phyloP scores from a whole-genome alignment of 1,140 invertebrate species.

The Phenacoccus solenopsis region DNA sequence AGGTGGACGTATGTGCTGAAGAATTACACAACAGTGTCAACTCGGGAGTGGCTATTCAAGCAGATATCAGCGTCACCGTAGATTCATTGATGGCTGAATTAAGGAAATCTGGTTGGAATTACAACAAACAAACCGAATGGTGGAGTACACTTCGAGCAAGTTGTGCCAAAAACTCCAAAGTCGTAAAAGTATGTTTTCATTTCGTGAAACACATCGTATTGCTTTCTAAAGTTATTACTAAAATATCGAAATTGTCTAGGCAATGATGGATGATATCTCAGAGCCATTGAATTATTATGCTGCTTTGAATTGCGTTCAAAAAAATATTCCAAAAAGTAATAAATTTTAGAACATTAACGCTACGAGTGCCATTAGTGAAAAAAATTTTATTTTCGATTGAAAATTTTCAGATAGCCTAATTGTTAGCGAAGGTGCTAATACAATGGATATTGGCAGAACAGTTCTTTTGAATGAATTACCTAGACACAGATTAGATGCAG shows the following conservation, averaged over 20 bases:
- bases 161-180: conserved; percentile 40
- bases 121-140: conserved; percentile 40
- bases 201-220: conserved; percentile 18
- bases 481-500: conserved; percentile 75
- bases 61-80: conserved; percentile 60
- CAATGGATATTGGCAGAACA: conserved; percentile 92
- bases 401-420: conserved; percentile 62
- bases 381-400: not conserved
- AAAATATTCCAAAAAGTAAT: conserved; percentile 48
- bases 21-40: conserved; percentile 82
- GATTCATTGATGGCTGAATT: conserved; percentile 40
- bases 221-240: not conserved
- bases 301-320: conserved; percentile 68
- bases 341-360: not conserved
- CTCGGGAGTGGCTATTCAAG: conserved; percentile 57
- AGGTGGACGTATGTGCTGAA: conserved; percentile 80
- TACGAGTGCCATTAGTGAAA: not conserved
- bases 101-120: conserved; percentile 31
- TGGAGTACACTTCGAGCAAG: conserved; percentile 43
- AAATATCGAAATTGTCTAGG: conserved; percentile 23
- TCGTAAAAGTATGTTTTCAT: conserved; percentile 37
- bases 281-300: conserved; percentile 86
- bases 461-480: conserved; percentile 71
- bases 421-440: conserved; percentile 95
- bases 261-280: conserved; percentile 39